These are phyloP conservation scores for Promerops cafer DNA, from an alignment of 2,113 vertebrate species.

Conservation along the genomic window DNA sequence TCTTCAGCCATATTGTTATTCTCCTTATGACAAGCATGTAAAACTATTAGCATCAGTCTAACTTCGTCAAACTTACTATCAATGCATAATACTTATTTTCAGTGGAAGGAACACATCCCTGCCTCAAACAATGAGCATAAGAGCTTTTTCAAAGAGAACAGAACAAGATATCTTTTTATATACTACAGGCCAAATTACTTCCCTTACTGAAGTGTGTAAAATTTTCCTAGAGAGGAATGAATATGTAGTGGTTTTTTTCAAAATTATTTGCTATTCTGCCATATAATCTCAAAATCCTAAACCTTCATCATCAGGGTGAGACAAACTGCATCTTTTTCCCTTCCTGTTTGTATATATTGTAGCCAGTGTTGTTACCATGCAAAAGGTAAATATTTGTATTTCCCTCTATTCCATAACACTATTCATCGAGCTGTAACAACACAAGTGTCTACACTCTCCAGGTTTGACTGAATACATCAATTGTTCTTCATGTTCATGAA, in stretches of 20 bases:
- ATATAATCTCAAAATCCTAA: not conserved
- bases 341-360: not conserved
- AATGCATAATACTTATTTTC: not conserved
- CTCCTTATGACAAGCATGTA: not conserved
- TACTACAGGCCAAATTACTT: not conserved
- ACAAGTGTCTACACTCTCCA: not conserved
- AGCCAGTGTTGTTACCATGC: not conserved
- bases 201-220: not conserved
- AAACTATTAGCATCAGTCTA: not conserved
- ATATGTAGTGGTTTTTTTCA: not conserved
- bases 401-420: not conserved
- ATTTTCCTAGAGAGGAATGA: not conserved
- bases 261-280: not conserved
- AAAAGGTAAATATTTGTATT: not conserved
- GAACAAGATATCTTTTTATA: not conserved
- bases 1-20: not conserved
- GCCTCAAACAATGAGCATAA: not conserved
- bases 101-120: not conserved
- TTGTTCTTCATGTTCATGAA: constrained; percentile 6
- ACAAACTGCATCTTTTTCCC: not conserved
- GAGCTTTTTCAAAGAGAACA: not conserved
- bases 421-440: not conserved
- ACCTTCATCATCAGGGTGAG: not conserved
- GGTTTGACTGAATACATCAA: constrained; percentile 17
- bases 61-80: not conserved